Base-by-base conservation (phyloP, 2,797 vertebrate species). In the Clamator glandarius region DNA sequence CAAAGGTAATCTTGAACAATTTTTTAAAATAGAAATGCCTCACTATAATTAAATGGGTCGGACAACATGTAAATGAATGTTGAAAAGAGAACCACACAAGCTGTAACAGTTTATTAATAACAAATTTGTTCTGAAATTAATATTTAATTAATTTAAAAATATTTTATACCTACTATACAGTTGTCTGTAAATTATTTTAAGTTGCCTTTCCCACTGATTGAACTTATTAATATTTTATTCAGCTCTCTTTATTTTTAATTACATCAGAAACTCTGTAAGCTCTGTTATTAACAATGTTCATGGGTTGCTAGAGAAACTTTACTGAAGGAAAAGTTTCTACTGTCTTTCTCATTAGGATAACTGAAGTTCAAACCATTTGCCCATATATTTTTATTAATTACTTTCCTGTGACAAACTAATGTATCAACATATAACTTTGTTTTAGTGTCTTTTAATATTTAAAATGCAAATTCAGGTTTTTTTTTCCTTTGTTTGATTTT, bases 41-140 rank as follows among this genome's bases (percentile, higher is more conserved):
- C 80, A 78, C 48, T 92, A 81, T 89, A 97, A 97, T 97, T 96
- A 94, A 97, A 92, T 58, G 87, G 59, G 93, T 96, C 68, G 92
- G 42, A 70, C 42, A n/a, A 88, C 50, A 72, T 92, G 94, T 90
- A 96, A 93, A 96, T 94, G 76, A 94, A 93, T 35, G 42, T 77
- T 55, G 44, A 93, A 64, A 66, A 84, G 15, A 84, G 54, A 96
- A 92, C 26, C 44, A 66, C 66, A 84, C 86, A 94, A 93, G 75
- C 91, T 90, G 68, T 79, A 93, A 82, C 79, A 95, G 54, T 35
- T 96, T 68, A 86, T 89, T 96, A 64, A 33, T 73, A 95, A 90
- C 28, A 97, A 93, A 36, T 96, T 94, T 75, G 77, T 46, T 84
- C 63, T 87, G 66, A 96, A 97, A 96, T 97, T 88, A 96, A 92